Percentiles rank a stretch among this genome's conserved stretches.
These are phyloP conservation scores for Mastigias papua DNA, from an alignment of 30 jellyfish, hydroid and myxozoan species.

Conservation along the genomic window DNA sequence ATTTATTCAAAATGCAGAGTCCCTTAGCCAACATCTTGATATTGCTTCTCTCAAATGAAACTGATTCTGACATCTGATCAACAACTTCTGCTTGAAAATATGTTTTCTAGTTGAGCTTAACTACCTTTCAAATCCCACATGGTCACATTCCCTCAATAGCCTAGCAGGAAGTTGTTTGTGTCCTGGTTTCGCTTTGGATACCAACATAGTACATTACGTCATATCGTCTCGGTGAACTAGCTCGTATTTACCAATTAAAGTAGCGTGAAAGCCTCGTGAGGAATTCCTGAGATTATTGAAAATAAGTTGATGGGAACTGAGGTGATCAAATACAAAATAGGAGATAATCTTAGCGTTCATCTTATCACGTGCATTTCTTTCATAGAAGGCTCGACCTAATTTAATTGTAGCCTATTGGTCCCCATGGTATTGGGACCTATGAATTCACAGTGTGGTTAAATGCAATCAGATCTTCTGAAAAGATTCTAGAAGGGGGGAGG, in stretches of 20 bases:
- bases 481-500: too few species aligned
- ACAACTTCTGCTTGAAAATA: background rate
- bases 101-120: background rate
- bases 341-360: background rate
- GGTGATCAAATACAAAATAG: background rate
- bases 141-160: background rate
- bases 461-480: too few species aligned
- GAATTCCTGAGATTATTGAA: background rate
- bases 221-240: background rate
- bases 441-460: too few species aligned
- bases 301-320: background rate
- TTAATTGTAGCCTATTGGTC: background rate
- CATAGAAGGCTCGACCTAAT: background rate
- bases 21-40: background rate
- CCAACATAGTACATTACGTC: slow-evolving; percentile 3
- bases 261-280: background rate
- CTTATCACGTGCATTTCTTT: background rate
- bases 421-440: background rate
- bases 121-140: background rate
- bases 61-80: background rate
- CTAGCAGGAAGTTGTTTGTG: background rate
- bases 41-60: background rate
- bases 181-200: background rate
- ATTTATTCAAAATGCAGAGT: background rate
- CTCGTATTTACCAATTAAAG: background rate